A percentile compares a stretch with the other conserved stretches of the same genome.
Evolutionary conservation across 2,797 vertebrate genomes (phyloP).

Genomic region (Notolepis coatsorum): DNA sequence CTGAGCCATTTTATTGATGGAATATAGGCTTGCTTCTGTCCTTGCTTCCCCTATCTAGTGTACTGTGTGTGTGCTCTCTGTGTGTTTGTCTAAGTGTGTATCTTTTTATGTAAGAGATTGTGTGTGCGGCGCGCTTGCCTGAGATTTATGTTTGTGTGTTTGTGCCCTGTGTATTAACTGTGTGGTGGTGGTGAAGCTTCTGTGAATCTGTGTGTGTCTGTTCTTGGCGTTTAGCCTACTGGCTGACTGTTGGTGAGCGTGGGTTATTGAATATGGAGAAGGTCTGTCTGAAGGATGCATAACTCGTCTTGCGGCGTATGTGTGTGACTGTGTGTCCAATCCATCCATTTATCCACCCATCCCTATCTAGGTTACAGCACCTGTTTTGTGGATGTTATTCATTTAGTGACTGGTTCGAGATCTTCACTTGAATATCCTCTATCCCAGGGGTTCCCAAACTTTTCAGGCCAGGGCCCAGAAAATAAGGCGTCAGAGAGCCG

Average conservation of each 20-base stretch:
- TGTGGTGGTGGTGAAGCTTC: background rate
- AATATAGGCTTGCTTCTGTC: background rate
- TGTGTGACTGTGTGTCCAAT: background rate
- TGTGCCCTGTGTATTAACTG: background rate
- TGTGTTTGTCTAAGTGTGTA: background rate
- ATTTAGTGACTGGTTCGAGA: background rate
- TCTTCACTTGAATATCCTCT: too few species aligned
- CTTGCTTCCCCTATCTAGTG: background rate
- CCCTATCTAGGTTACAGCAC: background rate
- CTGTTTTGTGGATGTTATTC: background rate
- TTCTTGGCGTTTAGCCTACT: background rate
- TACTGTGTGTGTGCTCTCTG: background rate
- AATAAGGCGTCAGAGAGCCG: too few species aligned
- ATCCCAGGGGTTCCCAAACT: too few species aligned
- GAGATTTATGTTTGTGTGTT: too few species aligned
- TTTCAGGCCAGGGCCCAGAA: too few species aligned
- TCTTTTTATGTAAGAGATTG: too few species aligned
- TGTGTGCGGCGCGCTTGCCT: background rate
- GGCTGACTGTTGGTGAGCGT: background rate
- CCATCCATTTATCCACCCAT: background rate
- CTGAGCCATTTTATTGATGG: conserved; percentile 13
- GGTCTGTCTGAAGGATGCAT: background rate
- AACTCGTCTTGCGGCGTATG: background rate
- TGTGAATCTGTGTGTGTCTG: background rate
- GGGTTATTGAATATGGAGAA: background rate